Conservation (phyloP, 2,113 vertebrate genomes). For the zebrafish (Danio rerio) region GRCz12tu NC_133196.1:32019001-32019500, state of each 20-base stretch:
- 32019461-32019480: too few relatives aligned
- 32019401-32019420: neutral
- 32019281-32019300: constrained; percentile 34
- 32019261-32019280: constrained; percentile 34
- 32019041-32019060: too few relatives aligned
- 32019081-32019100: neutral
- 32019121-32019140: neutral
- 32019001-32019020: too few relatives aligned
- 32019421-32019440: too few relatives aligned
- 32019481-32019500: too few relatives aligned
- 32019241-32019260: constrained; percentile 3
- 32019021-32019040: too few relatives aligned
- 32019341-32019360: constrained; percentile 1
- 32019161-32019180: neutral
- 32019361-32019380: neutral
- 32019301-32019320: neutral
- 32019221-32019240: constrained; percentile 9
- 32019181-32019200: neutral
- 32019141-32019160: neutral
- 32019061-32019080: neutral
- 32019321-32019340: constrained; percentile 11
- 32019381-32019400: neutral
- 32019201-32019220: neutral
- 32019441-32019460: too few relatives aligned
- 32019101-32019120: neutral